A percentile compares a stretch with the other conserved stretches of the same genome.
Conservation (phyloP, 2,888 invertebrate species). For the Troides helena region DNA sequence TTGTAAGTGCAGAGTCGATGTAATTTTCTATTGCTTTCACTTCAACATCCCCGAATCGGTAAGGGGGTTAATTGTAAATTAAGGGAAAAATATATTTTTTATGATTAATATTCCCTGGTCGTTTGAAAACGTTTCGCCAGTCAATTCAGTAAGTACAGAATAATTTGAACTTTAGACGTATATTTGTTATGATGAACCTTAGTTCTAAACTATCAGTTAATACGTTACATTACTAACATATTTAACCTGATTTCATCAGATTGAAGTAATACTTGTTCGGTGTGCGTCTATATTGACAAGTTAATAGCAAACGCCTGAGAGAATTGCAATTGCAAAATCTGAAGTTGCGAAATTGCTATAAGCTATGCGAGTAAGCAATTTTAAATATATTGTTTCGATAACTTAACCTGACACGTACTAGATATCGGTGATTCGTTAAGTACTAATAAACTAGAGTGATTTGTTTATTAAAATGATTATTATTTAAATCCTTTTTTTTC, state of each 20-base stretch:
- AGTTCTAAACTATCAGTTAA: background rate
- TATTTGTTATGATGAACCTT: background rate
- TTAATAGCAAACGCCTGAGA: constrained; percentile 26
- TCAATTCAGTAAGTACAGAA: background rate
- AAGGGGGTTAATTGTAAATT: too few species aligned
- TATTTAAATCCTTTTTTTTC: background rate
- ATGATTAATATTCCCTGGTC: too few species aligned
- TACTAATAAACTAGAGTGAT: background rate
- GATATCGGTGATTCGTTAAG: background rate
- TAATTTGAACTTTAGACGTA: background rate
- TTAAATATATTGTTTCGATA: background rate
- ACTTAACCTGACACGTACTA: background rate
- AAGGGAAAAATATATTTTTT: too few species aligned
- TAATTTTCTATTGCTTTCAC: too few species aligned
- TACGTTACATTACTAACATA: background rate
- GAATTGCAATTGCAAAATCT: constrained; percentile 21
- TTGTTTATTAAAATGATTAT: background rate
- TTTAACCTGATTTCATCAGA: background rate
- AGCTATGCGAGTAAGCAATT: background rate
- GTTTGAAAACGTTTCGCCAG: background rate
- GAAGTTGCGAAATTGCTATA: constrained; percentile 18
- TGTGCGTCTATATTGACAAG: constrained; percentile 5
- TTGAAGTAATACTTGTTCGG: background rate
- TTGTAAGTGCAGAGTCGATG: too few species aligned
- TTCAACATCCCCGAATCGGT: too few species aligned